These are phyloP conservation scores for Drosophila nebulosa DNA, from an alignment of 1,140 invertebrate genomes.

Conservation along the genomic window DNA sequence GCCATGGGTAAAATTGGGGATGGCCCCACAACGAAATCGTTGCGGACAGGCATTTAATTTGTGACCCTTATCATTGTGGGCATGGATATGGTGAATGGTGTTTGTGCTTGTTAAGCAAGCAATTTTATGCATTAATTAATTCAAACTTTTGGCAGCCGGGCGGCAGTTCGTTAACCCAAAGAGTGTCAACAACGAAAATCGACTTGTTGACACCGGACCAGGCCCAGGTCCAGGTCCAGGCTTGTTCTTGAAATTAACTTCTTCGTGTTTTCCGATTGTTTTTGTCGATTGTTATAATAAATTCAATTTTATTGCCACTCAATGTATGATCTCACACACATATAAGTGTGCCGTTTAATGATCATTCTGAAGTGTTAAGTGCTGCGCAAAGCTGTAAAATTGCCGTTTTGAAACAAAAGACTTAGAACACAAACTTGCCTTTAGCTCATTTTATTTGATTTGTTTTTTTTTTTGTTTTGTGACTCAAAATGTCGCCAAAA, in stretches of 20 bases:
- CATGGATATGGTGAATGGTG: conserved; percentile 65
- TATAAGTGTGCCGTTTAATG: conserved; percentile 46
- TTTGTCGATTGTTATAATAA: conserved; percentile 49
- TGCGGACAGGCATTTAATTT: conserved; percentile 51
- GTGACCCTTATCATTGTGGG: conserved; percentile 64
- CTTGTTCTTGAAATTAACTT: conserved; percentile 40
- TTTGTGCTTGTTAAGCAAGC: conserved; percentile 44
- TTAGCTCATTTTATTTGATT: not conserved
- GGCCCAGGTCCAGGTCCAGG: no score
- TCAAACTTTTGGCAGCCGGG: conserved; percentile 11
- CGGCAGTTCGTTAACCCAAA: conserved; percentile 74
- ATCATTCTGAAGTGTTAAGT: conserved; percentile 53
- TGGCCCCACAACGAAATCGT: not conserved
- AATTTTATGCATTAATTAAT: conserved; percentile 72
- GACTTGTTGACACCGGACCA: no score
- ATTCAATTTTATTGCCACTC: conserved; percentile 53
- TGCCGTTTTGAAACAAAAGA: conserved; percentile 54
- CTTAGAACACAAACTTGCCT: conserved; percentile 59
- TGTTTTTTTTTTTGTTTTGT: conserved; percentile 11
- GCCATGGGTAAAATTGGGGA: conserved; percentile 24
- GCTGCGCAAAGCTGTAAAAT: conserved; percentile 29
- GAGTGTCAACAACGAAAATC: not conserved
- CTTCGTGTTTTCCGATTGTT: conserved; percentile 22
- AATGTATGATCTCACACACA: conserved; percentile 30
- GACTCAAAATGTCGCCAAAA: conserved; percentile 35